Base-by-base conservation (phyloP, 2,888 invertebrate genomes). In the Leptopilina myrica region DNA sequence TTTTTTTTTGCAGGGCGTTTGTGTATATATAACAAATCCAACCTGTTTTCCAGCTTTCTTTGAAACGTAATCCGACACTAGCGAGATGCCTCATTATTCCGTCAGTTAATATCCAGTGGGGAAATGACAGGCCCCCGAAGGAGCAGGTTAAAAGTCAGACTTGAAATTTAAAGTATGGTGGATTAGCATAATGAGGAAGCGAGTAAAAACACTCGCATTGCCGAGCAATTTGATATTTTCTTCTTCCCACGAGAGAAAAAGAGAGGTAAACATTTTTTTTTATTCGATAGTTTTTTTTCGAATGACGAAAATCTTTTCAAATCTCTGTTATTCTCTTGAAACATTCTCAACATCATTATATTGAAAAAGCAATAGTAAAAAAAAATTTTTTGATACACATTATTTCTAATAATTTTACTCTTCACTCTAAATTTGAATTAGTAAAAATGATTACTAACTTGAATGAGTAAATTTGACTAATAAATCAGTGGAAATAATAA, bases 111-210 rank as follows among this genome's bases (percentile, higher is more conserved):
- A 83, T 81, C 80, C 83, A 67, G 78, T 80, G 84, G 82, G 84
- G 84, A 88, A 87, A 86, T 83, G 86, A 85, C 80, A 83, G 83
- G 80, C 77, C 82, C 78, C 79, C 83, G 79, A 78, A 78, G 83
- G 81, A 83, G 82, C 82, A 84, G 85, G 83, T 84, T 84, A 82
- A 82, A 65, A 82, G 82, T 84, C 83, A 78, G 83, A 81, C 84
- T 83, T 80, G 85, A 84, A 84, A 84, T 82, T 85, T 69, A 69
- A 49, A 69, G 85, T 84, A 85, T 75, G 81, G 65, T 40, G 83
- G 86, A 87, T 87, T 87, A 87, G 80, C 87, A 85, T 87, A 87
- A 87, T 83, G 79, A 80, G 79, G 80, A 77, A 80, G 79, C 75
- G 64, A 53, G 53, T 69, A 69, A 69, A 67, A 69, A 53, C 53